These are phyloP conservation scores for Hippoglossus stenolepis DNA, from an alignment of 2,113 vertebrate genomes.

Conservation along the genomic window DNA sequence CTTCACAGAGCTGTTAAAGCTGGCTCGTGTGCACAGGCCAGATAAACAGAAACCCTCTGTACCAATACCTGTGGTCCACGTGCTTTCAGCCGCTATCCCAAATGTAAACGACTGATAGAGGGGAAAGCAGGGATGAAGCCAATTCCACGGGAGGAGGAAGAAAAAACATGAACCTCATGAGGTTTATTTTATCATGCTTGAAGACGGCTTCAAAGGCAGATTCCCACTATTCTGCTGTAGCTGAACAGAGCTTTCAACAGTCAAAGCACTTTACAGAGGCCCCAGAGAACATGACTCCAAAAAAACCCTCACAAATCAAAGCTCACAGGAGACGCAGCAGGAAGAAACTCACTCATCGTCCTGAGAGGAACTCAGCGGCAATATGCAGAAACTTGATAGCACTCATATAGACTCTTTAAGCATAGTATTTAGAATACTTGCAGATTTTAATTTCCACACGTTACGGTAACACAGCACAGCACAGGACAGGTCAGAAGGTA, in stretches of 20 bases:
- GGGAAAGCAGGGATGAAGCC: constrained; percentile 32
- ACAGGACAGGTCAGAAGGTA: constrained; percentile 7
- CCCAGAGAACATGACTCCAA: constrained; percentile 24
- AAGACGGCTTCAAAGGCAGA: constrained; percentile 49
- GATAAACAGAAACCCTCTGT: constrained; percentile 11
- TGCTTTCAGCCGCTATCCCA: constrained; percentile 10
- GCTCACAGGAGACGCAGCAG: constrained; percentile 24
- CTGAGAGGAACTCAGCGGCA: constrained; percentile 9
- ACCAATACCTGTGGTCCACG: constrained; percentile 23
- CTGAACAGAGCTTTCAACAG: constrained; percentile 58
- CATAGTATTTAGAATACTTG: not conserved
- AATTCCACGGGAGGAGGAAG: constrained; percentile 12
- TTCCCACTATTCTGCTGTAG: constrained; percentile 41
- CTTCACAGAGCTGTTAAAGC: constrained; percentile 13
- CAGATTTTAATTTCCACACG: not conserved
- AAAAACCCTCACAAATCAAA: constrained; percentile 47
- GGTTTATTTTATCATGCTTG: constrained; percentile 50
- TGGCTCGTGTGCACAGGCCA: constrained; percentile 7
- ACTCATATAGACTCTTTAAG: not conserved
- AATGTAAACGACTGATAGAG: constrained; percentile 42
- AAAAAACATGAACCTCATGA: constrained; percentile 23
- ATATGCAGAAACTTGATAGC: not conserved
- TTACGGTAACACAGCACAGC: not conserved
- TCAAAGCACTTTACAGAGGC: constrained; percentile 34
- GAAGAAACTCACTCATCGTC: constrained; percentile 8